Base-by-base conservation (phyloP, 37 sponge, comb jelly and placozoan species). In the Theonella swinhoei region DNA sequence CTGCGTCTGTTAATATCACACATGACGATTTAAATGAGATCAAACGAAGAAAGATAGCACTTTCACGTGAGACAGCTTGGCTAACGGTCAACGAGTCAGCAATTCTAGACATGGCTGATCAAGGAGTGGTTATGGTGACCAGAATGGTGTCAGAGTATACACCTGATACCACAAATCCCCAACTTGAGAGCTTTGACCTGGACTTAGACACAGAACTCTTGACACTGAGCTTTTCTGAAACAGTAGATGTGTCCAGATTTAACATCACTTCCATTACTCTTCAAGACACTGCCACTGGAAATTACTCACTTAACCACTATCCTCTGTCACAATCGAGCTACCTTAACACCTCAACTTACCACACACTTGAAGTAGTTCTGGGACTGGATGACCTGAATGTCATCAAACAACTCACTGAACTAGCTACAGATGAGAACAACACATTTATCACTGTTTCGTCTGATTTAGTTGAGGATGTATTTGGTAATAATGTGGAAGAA, bases 21-120 rank as follows among this genome's bases (percentile, higher is more conserved):
- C 69, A 42, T 25, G 83, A 84, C 11, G 97, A 96, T 47, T 80
- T 94, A 70, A 94, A 96, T 80, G 92, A 89, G 77, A 40, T 96
- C 37, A 96, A 96, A 54, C 83, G 90, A 39, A 68, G 88, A 42
- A 81, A 90, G 62, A 95, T 95, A 64, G 95, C 83, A 38, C 54
- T 91, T 26, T 76, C 92, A 0, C 42, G 54, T 7, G 74, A 79
- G 17, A 91, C 89, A 34, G 83, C 94, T 25, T 96, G 92, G 89
- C 71, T 96, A 33, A 68, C 81, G 1, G 33, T 96, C 42, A 84
- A 86, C 9, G 78, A 89, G 17, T 40, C 73, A 30, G 82, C 92
- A 23, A 87, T 96, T 30, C 87, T 88, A 0, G 97, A 96, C 73
- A 94, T 87, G 87, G 85, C 61, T 70, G 87, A 90, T 32, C 88